Conservation (phyloP, 2,113 vertebrate species). For the Gobius niger region DNA sequence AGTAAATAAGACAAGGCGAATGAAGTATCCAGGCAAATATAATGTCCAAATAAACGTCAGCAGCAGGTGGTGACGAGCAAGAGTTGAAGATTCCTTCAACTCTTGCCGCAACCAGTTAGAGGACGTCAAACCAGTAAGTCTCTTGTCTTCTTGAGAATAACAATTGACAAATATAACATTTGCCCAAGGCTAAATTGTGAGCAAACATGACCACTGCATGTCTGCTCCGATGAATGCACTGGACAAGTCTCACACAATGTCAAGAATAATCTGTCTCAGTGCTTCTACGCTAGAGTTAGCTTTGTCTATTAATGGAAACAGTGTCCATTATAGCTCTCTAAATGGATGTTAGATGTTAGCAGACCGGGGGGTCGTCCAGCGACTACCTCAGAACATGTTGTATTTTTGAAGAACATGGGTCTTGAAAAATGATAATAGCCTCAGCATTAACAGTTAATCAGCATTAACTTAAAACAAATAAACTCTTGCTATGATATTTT, state of each 20-base stretch:
- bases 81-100: not conserved
- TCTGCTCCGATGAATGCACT: constrained; percentile 24
- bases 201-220: constrained; percentile 15
- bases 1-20: too few relatives aligned
- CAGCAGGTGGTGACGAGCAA: too few relatives aligned
- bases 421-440: not conserved
- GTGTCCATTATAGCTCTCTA: constrained; percentile 30
- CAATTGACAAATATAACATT: not conserved
- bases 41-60: too few relatives aligned
- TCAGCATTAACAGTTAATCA: too few relatives aligned
- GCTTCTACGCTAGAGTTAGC: constrained; percentile 20
- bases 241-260: constrained; percentile 20
- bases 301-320: constrained; percentile 30
- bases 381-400: constrained; percentile 10
- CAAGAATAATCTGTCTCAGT: constrained; percentile 26
- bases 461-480: too few relatives aligned
- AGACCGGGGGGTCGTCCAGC: constrained; percentile 12
- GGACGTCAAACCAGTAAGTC: not conserved
- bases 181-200: constrained; percentile 24
- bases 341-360: constrained; percentile 19
- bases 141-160: not conserved
- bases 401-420: not conserved
- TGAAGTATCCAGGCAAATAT: too few relatives aligned
- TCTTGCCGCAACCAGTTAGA: not conserved
- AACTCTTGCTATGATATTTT: too few relatives aligned